Evolutionary conservation across 2,113 vertebrate genomes (phyloP), one percentile per base, ranked within the genome.

Genomic region (Suncus etruscus): DNA sequence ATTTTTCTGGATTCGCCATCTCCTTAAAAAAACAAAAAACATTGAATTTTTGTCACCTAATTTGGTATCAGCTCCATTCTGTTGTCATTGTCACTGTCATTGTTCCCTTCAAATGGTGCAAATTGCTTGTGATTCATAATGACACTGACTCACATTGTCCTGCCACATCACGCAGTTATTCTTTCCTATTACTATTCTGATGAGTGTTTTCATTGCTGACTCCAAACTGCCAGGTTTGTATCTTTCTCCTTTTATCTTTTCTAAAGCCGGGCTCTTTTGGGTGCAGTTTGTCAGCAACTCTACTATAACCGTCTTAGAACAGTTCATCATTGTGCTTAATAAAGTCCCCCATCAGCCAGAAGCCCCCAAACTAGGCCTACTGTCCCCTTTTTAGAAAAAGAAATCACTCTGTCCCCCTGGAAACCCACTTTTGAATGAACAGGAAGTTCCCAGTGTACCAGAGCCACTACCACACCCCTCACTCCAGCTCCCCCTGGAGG

Each of bases 251-350:
- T 70, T 45, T 65, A 5, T 90, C 15, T 58, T 73, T 63, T 74
- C 54, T 94, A 27, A 87, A 74, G 70, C 78, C 65, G 74, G 65
- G 48, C 22, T 58, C 66, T 25, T 80, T 58, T 80, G 45, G 83
- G 76, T 86, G 14, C 22, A 77, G 12, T 68, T 86, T 88, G 72
- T 93, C 47, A 63, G 87, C 51, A 39, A 48, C 72, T 70, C 29
- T 77, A 5, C 79, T 86, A 27, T 82, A 93, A 70, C 78, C 73
- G 54, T 65, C 25, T 84, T 51, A n/a, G 48, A 25, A 31, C 12
- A 61, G 83, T 10, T 69, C 25, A 0, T 83, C 27, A 15, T 75
- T 47, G 69, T 51, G 31, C 47, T 74, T 65, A 22, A 48, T 65
- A 51, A 66, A 51, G 29, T n/a, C 83, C n/a, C 58, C 89, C 75